Percentiles rank a stretch among this genome's conserved stretches.
These are phyloP conservation scores for Lutraria rhynchaena DNA, from an alignment of 1,140 invertebrate species.

Conservation along the genomic window DNA sequence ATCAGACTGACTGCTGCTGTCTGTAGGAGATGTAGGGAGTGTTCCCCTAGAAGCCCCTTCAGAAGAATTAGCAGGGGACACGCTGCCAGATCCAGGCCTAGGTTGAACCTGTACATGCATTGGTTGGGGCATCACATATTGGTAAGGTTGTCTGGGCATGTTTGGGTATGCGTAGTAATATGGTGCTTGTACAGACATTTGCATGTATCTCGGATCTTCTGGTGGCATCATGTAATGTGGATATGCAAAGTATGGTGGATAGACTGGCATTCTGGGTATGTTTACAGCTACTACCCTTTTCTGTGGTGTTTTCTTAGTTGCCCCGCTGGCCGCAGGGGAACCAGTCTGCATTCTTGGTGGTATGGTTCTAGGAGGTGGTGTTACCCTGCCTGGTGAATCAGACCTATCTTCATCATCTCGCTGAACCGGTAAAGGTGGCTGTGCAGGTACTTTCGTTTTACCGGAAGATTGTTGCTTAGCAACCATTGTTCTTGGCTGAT, in stretches of 20 bases:
- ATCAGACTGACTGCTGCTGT: conserved; percentile 36
- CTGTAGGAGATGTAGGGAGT: conserved; percentile 46
- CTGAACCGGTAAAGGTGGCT: conserved; percentile 38
- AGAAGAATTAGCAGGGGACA: conserved; percentile 51
- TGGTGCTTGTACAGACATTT: conserved; percentile 35
- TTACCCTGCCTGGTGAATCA: conserved; percentile 28
- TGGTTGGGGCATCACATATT: conserved; percentile 56
- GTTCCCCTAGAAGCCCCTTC: conserved; percentile 40
- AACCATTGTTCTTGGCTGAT: not conserved
- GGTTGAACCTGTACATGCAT: conserved; percentile 42
- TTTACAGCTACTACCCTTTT: conserved; percentile 31
- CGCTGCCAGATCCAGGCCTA: conserved; percentile 42
- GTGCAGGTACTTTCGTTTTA: conserved; percentile 19
- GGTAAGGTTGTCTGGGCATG: conserved; percentile 53
- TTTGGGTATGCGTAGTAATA: conserved; percentile 50
- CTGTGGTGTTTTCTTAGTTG: conserved; percentile 17
- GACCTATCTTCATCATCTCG: conserved; percentile 54
- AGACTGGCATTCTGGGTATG: conserved; percentile 45
- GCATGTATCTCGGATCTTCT: conserved; percentile 47
- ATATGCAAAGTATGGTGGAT: conserved; percentile 46
- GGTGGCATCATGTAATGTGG: conserved; percentile 42
- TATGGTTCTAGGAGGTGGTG: conserved; percentile 32
- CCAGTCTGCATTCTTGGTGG: not conserved
- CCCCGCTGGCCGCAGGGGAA: not conserved
- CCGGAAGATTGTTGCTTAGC: not conserved